These are phyloP conservation scores for Drosophila stalkeri DNA, from an alignment of 2,888 invertebrate species.

Conservation along the genomic window DNA sequence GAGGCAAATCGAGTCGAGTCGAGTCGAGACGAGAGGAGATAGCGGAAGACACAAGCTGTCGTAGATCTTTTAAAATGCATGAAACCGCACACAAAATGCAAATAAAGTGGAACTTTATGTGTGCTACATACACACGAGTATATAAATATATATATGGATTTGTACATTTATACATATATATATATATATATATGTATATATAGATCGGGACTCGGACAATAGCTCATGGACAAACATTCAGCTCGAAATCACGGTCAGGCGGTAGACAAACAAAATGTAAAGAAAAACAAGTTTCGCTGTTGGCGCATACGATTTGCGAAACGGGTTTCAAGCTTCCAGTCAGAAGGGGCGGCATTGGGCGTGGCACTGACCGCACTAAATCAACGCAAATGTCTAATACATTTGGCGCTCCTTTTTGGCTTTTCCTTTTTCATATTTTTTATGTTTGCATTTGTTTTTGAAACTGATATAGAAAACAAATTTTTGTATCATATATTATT, in stretches of 20 bases:
- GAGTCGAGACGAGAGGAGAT: neutral
- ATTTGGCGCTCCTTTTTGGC: constrained; percentile 38
- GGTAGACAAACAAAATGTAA: constrained; percentile 3
- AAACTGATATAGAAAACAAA: neutral
- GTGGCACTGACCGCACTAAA: constrained; percentile 69
- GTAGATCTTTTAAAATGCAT: constrained; percentile 39
- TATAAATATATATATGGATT: neutral
- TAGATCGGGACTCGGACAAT: constrained; percentile 57
- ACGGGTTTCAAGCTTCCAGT: constrained; percentile 52
- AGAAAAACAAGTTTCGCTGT: constrained; percentile 62
- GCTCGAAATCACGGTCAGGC: constrained; percentile 72
- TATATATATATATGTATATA: constrained; percentile 1
- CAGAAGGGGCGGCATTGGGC: constrained; percentile 46
- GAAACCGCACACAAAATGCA: constrained; percentile 50
- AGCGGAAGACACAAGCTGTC: constrained; percentile 9
- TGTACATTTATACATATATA: neutral
- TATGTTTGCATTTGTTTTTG: constrained; percentile 14
- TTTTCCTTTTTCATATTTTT: constrained; percentile 1
- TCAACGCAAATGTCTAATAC: constrained; percentile 55
- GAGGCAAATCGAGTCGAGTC: neutral
- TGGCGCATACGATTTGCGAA: constrained; percentile 61
- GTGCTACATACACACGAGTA: neutral
- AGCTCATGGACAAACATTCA: constrained; percentile 59
- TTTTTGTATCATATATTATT: neutral
- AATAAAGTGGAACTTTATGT: constrained; percentile 54